phyloP scores from a whole-genome alignment of 2,888 invertebrate genomes.

The Teinopalpus imperialis region DNA sequence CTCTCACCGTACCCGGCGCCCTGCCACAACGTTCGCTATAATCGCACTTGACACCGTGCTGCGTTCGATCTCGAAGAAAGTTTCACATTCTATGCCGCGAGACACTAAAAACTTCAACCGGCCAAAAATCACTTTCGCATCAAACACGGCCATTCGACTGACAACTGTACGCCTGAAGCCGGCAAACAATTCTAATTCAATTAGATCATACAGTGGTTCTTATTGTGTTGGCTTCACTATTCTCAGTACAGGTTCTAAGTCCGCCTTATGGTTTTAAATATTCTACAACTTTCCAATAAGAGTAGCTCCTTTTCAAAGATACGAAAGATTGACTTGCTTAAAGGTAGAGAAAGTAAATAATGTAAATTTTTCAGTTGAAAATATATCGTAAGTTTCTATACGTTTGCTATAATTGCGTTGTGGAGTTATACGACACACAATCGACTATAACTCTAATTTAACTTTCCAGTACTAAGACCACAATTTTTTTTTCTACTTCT shows the following conservation, averaged over 20 bases:
- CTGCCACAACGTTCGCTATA: conserved; percentile 65
- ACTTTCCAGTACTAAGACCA: neutral
- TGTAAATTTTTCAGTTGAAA: conserved; percentile 59
- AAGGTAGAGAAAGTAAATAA: conserved; percentile 37
- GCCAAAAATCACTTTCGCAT: conserved; percentile 34
- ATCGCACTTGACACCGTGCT: conserved; percentile 78
- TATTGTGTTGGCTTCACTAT: conserved; percentile 53
- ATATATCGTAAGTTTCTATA: no score
- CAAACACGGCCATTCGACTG: conserved; percentile 32
- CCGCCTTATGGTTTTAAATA: conserved; percentile 10
- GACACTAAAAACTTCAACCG: conserved; percentile 30
- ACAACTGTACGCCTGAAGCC: conserved; percentile 45
- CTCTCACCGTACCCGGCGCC: conserved; percentile 69
- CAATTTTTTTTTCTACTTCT: no score
- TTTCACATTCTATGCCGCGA: conserved; percentile 70
- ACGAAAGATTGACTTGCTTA: conserved; percentile 27
- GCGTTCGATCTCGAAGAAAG: conserved; percentile 72
- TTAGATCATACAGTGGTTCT: conserved; percentile 60
- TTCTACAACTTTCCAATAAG: conserved; percentile 11
- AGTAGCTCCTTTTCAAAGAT: conserved; percentile 5
- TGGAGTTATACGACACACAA: no score
- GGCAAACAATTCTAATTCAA: conserved; percentile 61
- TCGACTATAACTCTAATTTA: no score
- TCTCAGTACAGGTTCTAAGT: conserved; percentile 32
- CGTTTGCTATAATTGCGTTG: conserved; percentile 33